These are phyloP conservation scores for Podarcis lilfordi DNA, from an alignment of 2,797 vertebrate genomes.

Conservation along the genomic window DNA sequence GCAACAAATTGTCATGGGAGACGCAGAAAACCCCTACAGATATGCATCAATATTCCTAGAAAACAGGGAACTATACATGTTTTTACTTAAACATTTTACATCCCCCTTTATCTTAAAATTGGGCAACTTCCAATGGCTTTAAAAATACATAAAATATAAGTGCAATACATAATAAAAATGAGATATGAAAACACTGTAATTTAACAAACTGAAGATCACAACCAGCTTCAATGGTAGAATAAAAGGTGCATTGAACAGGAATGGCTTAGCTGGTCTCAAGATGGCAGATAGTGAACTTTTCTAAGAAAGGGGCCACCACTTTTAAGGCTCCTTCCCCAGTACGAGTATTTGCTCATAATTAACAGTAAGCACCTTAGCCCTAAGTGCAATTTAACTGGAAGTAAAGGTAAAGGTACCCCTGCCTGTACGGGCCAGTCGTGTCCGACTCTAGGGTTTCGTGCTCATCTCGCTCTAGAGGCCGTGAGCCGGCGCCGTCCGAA, in stretches of 20 bases:
- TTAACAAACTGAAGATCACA: not conserved
- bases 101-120: not conserved
- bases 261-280: not conserved
- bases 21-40: not conserved
- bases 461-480: too few species aligned
- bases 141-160: not conserved
- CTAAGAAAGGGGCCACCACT: not conserved
- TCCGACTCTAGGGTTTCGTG: too few species aligned
- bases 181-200: not conserved
- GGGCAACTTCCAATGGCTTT: not conserved
- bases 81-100: not conserved
- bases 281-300: not conserved
- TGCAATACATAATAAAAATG: not conserved
- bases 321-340: not conserved
- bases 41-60: conserved; percentile 31
- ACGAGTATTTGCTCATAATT: not conserved
- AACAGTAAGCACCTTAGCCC: not conserved
- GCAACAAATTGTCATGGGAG: not conserved
- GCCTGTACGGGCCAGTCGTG: too few species aligned
- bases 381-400: not conserved
- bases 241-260: not conserved
- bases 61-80: not conserved
- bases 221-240: not conserved
- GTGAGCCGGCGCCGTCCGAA: too few species aligned
- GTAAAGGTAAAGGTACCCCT: not conserved